Evolutionary conservation across 1,140 invertebrate genomes (phyloP), one percentile per base, ranked within the genome.

Genomic region (Platorchestia sp.): DNA sequence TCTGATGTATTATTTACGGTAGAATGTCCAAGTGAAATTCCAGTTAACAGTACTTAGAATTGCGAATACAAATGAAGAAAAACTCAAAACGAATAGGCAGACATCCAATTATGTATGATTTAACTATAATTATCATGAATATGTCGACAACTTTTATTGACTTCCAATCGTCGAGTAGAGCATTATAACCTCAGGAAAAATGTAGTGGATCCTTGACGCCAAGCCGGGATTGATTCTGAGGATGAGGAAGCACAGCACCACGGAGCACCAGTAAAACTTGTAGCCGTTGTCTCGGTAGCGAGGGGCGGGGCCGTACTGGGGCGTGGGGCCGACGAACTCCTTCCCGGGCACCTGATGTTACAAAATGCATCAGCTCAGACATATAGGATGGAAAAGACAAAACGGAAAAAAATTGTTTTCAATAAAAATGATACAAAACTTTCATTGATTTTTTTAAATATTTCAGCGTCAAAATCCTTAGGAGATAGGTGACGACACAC

Each of bases 281-380:
- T 98, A 97, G 1, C 98, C 98, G 96, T 98, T 98, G 96, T 97
- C 97, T 96, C 97, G 97, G 96, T 98, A 98, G 0, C 97, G 95
- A 1, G 98, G 98, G 3, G 96, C 97, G 95, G 97, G 97, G 59
- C 97, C 97, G 96, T 97, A 97, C 22, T 97, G 97, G 0, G 97
- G 97, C 14, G 97, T 95, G 0, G 98, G 98, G 7, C 98, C 98
- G 87, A 97, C 95, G 47, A 97, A 97, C 40, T 95, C 97, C 95
- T 97, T 97, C 40, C 97, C 97, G 14, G 97, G 97, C 1, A 98
- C 95, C 96, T 96, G 96, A 22, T 14, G 41, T n/a, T 14, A 47
- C 27, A 95, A 3, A 45, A 14, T 42, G 59, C 41, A 0, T 41
- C 14, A 42, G 22, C 10, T 36, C 43, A 45, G 95, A 36, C 40